phyloP scores from a whole-genome alignment of 2,113 vertebrate genomes.

The Scomber colias region DNA sequence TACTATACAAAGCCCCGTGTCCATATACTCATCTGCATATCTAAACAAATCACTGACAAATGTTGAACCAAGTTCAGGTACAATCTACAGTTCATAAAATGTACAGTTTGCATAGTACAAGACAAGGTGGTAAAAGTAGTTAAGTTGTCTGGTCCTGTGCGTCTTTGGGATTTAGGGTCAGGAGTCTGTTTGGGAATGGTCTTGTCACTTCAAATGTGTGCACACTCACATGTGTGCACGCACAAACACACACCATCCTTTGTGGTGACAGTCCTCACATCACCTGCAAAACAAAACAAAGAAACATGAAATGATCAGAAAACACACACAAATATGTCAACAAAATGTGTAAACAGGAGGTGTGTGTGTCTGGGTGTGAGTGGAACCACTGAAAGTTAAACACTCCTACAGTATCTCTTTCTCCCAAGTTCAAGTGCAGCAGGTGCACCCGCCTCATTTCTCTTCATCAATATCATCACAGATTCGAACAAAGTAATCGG shows the following conservation, averaged over 20 bases:
- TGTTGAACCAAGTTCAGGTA: slow-evolving; percentile 84
- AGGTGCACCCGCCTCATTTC: slow-evolving; percentile 39
- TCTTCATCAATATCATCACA: slow-evolving; percentile 40
- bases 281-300: slow-evolving; percentile 72
- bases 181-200: slow-evolving; percentile 61
- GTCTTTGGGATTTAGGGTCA: slow-evolving; percentile 91
- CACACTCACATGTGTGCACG: background rate
- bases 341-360: background rate
- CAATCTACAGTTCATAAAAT: slow-evolving; percentile 90
- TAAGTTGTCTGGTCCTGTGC: slow-evolving; percentile 86
- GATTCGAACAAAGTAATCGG: slow-evolving; percentile 33
- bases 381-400: background rate
- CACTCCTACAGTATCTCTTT: background rate
- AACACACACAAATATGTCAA: background rate
- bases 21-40: slow-evolving; percentile 82
- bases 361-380: background rate
- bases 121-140: slow-evolving; percentile 81
- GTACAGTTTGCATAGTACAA: slow-evolving; percentile 99
- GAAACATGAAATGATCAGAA: background rate
- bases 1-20: slow-evolving; percentile 86
- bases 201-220: slow-evolving; percentile 15
- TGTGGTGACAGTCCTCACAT: slow-evolving; percentile 73
- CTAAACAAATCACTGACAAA: slow-evolving; percentile 91
- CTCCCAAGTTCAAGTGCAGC: background rate
- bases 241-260: slow-evolving; percentile 12